Conservation (phyloP, 1,140 invertebrate genomes). For the Heliothis subflexa region DNA sequence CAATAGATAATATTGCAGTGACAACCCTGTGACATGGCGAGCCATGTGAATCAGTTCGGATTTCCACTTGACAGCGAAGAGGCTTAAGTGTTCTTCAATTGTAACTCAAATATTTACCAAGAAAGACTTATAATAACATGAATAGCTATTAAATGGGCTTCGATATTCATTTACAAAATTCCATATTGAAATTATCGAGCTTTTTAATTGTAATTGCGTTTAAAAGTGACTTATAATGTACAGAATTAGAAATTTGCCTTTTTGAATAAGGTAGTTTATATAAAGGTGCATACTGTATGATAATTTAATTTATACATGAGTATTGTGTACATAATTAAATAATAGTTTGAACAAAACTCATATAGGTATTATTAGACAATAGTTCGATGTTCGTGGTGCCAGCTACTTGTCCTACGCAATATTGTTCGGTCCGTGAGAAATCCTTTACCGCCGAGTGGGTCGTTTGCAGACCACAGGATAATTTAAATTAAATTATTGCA, state of each 20-base stretch:
- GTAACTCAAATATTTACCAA: constrained; percentile 49
- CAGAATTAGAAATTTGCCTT: too few relatives aligned
- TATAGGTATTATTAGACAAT: constrained; percentile 25
- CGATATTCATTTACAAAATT: constrained; percentile 4
- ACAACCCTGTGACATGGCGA: constrained; percentile 9
- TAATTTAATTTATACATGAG: too few relatives aligned
- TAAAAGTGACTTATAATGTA: neutral
- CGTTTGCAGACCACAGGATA: constrained; percentile 33
- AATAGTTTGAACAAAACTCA: constrained; percentile 9
- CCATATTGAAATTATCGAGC: neutral
- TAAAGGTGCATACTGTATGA: too few relatives aligned
- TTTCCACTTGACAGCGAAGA: constrained; percentile 48
- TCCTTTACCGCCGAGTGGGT: constrained; percentile 27
- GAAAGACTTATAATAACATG: constrained; percentile 43
- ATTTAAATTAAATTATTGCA: constrained; percentile 47
- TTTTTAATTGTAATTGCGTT: neutral
- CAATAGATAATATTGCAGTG: neutral
- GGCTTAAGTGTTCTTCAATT: constrained; percentile 45
- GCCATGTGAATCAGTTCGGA: constrained; percentile 53
- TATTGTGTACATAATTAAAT: neutral
- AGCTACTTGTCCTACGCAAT: constrained; percentile 43
- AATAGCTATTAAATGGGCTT: constrained; percentile 25
- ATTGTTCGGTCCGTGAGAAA: constrained; percentile 34
- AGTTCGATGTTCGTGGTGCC: constrained; percentile 31
- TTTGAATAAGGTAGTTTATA: too few relatives aligned